These are phyloP conservation scores for Semaprochilodus insignis DNA, from an alignment of 2,797 vertebrate genomes.

Conservation along the genomic window DNA sequence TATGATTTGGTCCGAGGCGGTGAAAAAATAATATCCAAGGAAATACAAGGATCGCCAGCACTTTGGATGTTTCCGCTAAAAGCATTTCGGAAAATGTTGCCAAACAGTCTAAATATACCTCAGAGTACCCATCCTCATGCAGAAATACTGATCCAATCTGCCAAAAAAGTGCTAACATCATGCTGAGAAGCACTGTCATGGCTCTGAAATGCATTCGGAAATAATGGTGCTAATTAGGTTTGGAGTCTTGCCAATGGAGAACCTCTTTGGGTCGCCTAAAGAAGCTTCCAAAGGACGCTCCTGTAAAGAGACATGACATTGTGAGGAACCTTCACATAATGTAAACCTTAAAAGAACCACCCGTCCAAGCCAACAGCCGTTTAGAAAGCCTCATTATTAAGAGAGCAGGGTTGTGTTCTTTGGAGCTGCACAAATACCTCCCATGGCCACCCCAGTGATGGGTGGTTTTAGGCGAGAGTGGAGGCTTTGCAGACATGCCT, in stretches of 20 bases:
- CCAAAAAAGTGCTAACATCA: constrained; percentile 4
- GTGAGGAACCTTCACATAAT: background rate
- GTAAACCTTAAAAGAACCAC: background rate
- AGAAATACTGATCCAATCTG: background rate
- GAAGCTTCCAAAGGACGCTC: background rate
- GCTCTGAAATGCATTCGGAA: background rate
- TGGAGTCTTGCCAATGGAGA: no score
- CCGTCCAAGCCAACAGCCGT: background rate
- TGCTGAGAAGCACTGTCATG: background rate
- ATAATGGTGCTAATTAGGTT: no score
- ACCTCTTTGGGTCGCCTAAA: background rate
- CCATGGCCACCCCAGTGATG: constrained; percentile 16
- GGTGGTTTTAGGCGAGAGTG: constrained; percentile 1
- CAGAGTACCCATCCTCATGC: background rate
- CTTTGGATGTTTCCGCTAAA: background rate
- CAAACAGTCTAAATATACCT: background rate
- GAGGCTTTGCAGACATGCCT: constrained; percentile 37
- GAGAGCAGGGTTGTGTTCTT: background rate
- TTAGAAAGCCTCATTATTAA: background rate
- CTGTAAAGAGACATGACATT: background rate
- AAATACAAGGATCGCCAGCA: background rate
- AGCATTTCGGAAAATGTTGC: background rate
- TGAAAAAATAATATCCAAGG: background rate
- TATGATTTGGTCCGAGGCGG: background rate
- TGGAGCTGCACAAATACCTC: background rate